Conservation (phyloP, 2,797 vertebrate species). For the Platalea minor region DNA sequence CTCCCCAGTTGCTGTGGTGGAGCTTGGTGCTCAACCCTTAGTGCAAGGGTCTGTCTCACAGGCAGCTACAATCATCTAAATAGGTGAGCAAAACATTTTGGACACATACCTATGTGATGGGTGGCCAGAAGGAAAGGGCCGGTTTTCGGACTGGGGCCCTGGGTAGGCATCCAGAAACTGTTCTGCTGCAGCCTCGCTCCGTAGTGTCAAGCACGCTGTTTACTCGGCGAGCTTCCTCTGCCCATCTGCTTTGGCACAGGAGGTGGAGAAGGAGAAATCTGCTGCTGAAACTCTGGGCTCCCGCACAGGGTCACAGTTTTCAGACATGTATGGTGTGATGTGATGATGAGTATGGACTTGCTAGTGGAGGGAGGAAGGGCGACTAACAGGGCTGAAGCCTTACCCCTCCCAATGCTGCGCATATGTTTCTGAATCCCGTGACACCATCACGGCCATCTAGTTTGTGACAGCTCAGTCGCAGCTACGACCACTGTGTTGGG, state of each 20-base stretch:
- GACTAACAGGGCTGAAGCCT: background rate
- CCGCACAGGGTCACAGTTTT: background rate
- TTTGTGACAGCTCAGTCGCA: background rate
- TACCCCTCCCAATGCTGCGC: background rate
- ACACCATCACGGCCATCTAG: background rate
- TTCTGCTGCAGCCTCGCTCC: background rate
- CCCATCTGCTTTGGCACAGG: background rate
- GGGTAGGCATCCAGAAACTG: background rate
- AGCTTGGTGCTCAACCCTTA: background rate
- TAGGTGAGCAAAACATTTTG: background rate
- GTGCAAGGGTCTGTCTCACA: background rate
- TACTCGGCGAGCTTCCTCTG: background rate
- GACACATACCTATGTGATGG: background rate
- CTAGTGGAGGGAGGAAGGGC: background rate
- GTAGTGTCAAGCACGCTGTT: background rate
- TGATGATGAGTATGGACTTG: background rate
- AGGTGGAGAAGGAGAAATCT: background rate
- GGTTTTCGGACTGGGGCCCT: background rate
- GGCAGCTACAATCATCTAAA: background rate
- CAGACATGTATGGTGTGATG: background rate
- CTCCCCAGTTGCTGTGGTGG: background rate
- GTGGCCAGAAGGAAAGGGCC: background rate
- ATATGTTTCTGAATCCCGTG: background rate
- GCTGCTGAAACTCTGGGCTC: background rate
- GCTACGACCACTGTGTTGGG: rapidly evolving